Evolutionary conservation across 2,888 invertebrate species (phyloP).

Genomic region (Portevinia maculata): DNA sequence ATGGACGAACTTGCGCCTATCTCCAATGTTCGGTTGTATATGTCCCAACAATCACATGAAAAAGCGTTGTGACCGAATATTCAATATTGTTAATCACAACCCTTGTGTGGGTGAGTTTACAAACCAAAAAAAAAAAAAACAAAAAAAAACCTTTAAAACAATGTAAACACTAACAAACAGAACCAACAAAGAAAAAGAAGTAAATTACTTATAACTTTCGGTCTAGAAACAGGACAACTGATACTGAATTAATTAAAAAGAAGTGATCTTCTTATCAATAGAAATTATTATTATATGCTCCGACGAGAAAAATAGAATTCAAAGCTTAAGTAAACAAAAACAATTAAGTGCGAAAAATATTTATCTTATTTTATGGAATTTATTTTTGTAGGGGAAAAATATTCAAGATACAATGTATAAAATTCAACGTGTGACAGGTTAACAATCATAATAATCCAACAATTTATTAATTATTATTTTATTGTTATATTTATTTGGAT

Average conservation of each 20-base stretch:
- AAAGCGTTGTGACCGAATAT: conserved; percentile 93
- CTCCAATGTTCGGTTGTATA: conserved; percentile 96
- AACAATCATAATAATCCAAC: conserved; percentile 39
- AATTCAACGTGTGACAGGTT: conserved; percentile 60
- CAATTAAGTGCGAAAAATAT: conserved; percentile 58
- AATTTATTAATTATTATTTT: conserved; percentile 63
- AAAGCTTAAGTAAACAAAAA: conserved; percentile 1
- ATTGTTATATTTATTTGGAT: conserved; percentile 65
- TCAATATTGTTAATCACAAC: conserved; percentile 95
- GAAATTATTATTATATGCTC: conserved; percentile 8
- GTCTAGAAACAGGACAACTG: conserved; percentile 40
- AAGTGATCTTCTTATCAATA: conserved; percentile 7
- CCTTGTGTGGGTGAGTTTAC: conserved; percentile 94
- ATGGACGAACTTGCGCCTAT: conserved; percentile 93
- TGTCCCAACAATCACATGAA: conserved; percentile 95
- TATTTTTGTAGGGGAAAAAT: conserved; percentile 61
- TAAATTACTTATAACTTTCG: conserved; percentile 63
- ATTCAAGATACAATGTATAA: conserved; percentile 18
- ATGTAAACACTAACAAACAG: conserved; percentile 37
- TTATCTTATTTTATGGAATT: conserved; percentile 40
- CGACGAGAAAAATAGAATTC: not conserved
- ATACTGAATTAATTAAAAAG: conserved; percentile 6
- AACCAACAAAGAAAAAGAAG: conserved; percentile 15
- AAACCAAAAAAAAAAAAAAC: conserved; percentile 39
- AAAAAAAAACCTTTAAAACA: conserved; percentile 24